phyloP scores from a whole-genome alignment of 2,113 vertebrate species.

The Rhynchomys soricoides region DNA sequence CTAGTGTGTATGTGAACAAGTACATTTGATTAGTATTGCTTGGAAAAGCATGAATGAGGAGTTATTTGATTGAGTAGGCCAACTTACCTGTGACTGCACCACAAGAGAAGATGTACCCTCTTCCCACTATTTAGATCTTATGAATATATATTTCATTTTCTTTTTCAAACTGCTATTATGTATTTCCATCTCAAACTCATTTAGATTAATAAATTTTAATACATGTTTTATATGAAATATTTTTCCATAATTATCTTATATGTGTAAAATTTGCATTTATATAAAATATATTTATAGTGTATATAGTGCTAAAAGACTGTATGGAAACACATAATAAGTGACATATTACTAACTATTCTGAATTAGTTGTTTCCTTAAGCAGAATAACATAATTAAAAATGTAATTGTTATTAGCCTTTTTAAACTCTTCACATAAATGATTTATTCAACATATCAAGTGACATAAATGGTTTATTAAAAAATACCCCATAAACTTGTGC shows the following conservation, averaged over 20 bases:
- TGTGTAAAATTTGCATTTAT: not conserved
- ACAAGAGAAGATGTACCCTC: not conserved
- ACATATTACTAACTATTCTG: conserved; percentile 5
- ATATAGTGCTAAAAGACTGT: not conserved
- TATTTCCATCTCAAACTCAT: not conserved
- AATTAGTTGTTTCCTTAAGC: conserved; percentile 47
- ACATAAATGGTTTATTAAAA: conserved; percentile 6
- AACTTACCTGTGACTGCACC: not conserved
- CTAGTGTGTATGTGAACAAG: not conserved
- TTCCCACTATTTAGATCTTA: not conserved
- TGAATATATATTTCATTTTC: not conserved
- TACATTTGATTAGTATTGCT: not conserved
- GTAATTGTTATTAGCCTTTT: not conserved
- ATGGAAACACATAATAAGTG: not conserved
- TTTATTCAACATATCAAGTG: not conserved
- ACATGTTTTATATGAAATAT: not conserved
- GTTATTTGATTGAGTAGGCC: not conserved
- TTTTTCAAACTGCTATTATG: not conserved
- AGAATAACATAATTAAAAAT: conserved; percentile 16
- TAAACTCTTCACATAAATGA: not conserved
- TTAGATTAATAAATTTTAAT: not conserved
- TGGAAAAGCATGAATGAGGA: not conserved
- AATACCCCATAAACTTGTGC: conserved; percentile 47
- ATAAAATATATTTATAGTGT: not conserved
- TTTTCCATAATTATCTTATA: not conserved